Evolutionary conservation across 2,888 invertebrate species (phyloP).

Genomic region (Cosmopolites sordidus): DNA sequence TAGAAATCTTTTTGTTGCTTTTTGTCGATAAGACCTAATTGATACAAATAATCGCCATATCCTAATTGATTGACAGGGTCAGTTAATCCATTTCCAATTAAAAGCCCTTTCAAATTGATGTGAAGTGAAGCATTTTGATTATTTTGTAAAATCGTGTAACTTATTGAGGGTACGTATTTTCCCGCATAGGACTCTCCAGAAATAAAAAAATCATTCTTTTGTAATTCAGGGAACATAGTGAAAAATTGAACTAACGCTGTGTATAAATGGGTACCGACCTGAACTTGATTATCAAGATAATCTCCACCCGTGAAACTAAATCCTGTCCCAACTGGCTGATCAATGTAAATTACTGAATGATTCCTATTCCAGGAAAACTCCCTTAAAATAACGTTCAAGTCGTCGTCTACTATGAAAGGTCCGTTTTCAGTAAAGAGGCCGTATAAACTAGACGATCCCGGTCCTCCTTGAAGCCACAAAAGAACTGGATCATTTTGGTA

Average conservation of each 20-base stretch:
- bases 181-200: constrained; percentile 89
- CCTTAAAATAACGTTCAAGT: constrained; percentile 49
- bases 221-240: constrained; percentile 71
- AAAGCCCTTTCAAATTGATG: constrained; percentile 66
- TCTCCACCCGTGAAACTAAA: constrained; percentile 75
- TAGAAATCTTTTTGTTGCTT: constrained; percentile 35
- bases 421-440: constrained; percentile 79
- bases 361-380: constrained; percentile 73
- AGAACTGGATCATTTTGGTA: constrained; percentile 61
- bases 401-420: constrained; percentile 57
- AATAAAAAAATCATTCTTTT: constrained; percentile 73
- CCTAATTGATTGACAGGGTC: constrained; percentile 74
- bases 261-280: constrained; percentile 77
- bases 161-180: constrained; percentile 71
- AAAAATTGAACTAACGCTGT: constrained; percentile 77
- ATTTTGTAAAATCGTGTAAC: constrained; percentile 67
- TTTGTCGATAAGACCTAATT: constrained; percentile 59
- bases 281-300: constrained; percentile 69
- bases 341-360: constrained; percentile 81
- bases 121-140: constrained; percentile 55
- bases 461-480: constrained; percentile 79
- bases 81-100: constrained; percentile 75
- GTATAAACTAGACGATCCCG: constrained; percentile 70
- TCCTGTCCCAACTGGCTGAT: constrained; percentile 84
- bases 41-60: constrained; percentile 76